Base-by-base conservation (phyloP, 2,888 invertebrate genomes). In the Sceliomorpha sp. region DNA sequence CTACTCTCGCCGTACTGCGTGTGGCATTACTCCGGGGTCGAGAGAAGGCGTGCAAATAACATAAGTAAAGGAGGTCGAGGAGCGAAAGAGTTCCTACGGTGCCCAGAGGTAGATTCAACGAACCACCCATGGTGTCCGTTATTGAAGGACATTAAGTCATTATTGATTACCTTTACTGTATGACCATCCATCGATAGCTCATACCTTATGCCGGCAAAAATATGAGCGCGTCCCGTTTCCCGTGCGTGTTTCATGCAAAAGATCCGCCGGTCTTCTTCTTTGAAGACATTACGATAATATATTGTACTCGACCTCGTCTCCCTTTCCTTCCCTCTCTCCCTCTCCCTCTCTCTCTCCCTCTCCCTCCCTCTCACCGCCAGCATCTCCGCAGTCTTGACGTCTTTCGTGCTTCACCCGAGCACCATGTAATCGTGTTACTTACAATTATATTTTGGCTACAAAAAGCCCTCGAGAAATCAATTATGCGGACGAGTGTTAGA, bases 91-190 rank as follows among this genome's bases (percentile, higher is more conserved):
- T 67, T 72, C 67, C 74, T 29, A 74, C 73, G 13, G 74, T 40
- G 69, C 75, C 73, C 70, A 74, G 75, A 76, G 80, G 77, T 75
- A 74, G 79, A 80, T 66, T 7, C n/a, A 8, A 29, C 70, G 77
- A 79, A 79, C 85, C 84, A 85, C 85, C 85, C 84, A 85, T 84
- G 84, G 85, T 84, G 85, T 83, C 84, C 78, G 82, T 84, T 85
- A 85, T 85, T 84, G 84, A 76, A 80, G 81, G 85, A 85, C 84
- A 85, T 85, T 85, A 85, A 85, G 85, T 84, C 84, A 85, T 85
- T 85, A 85, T 85, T 84, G 85, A 85, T 85, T 82, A 83, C 82
- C 80, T 79, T 78, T 72, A 77, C 75, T 74, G 75, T 77, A 78
- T 73, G 76, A 71, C 73, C 76, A 75, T 68, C 73, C 70, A 66